phyloP scores from a whole-genome alignment of 2,113 vertebrate species.

The Sinocyclocheilus anshuiensis region DNA sequence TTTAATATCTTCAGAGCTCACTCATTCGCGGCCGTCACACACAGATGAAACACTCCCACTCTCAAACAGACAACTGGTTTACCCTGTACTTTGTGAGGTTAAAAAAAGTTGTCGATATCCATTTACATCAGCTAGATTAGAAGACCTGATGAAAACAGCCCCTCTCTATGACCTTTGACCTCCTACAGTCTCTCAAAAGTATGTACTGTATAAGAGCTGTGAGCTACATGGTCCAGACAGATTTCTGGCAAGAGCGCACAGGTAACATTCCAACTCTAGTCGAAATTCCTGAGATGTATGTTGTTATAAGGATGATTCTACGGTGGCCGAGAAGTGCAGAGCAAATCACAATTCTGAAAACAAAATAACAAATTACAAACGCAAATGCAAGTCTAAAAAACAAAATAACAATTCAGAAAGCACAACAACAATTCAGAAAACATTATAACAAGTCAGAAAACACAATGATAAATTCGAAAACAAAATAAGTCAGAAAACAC shows the following conservation, averaged over 20 bases:
- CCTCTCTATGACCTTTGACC: conserved; percentile 48
- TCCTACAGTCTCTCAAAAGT: conserved; percentile 33
- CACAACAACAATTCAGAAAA: no score
- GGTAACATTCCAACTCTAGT: conserved; percentile 85
- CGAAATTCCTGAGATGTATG: conserved; percentile 74
- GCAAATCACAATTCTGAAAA: no score
- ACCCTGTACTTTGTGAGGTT: background rate
- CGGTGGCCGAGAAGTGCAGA: no score
- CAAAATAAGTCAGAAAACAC: no score
- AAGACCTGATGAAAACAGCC: conserved; percentile 68
- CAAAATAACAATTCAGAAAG: no score
- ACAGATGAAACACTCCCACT: background rate
- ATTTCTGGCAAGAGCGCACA: conserved; percentile 83
- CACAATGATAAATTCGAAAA: no score
- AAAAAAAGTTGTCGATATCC: conserved; percentile 18
- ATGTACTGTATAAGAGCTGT: conserved; percentile 63
- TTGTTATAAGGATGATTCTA: conserved; percentile 73
- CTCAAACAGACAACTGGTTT: background rate
- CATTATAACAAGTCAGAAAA: no score
- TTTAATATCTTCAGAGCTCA: background rate
- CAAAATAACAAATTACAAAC: no score
- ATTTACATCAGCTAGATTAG: conserved; percentile 65
- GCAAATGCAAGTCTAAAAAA: no score
- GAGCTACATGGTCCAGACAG: conserved; percentile 81
- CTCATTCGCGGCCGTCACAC: background rate